Conservation (phyloP, 2,888 invertebrate species). For the Arrhopalites spinosus region DNA sequence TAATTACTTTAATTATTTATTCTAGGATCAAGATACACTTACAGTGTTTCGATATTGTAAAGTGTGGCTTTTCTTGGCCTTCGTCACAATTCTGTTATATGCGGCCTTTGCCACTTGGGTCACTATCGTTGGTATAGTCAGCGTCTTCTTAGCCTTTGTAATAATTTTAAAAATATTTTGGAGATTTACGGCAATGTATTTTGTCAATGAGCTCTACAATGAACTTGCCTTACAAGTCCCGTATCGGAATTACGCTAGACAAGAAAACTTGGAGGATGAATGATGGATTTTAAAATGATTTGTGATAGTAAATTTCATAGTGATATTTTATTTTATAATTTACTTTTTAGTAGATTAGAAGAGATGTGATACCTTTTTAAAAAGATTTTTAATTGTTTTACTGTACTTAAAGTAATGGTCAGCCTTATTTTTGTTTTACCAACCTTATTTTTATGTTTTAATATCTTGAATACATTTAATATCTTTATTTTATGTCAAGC, state of each 20-base stretch:
- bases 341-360: too few relatives aligned
- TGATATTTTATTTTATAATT: too few relatives aligned
- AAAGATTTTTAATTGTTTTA: too few relatives aligned
- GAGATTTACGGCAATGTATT: conserved; percentile 17
- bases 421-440: too few relatives aligned
- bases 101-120: conserved; percentile 2
- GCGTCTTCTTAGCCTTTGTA: conserved; percentile 3
- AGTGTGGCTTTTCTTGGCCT: conserved; percentile 12
- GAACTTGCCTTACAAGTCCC: neutral
- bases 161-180: conserved; percentile 4
- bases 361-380: too few relatives aligned
- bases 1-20: neutral
- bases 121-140: neutral
- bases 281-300: too few relatives aligned
- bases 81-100: neutral
- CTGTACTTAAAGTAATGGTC: too few relatives aligned
- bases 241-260: neutral
- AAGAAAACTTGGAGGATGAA: too few relatives aligned
- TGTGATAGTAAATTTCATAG: too few relatives aligned
- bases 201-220: conserved; percentile 20
- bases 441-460: too few relatives aligned
- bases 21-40: neutral
- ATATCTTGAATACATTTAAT: too few relatives aligned
- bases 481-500: too few relatives aligned
- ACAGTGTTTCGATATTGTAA: neutral